Evolutionary conservation across 1,140 invertebrate species (phyloP), one percentile per base, ranked within the genome.

Genomic region (Drosophila orena): DNA sequence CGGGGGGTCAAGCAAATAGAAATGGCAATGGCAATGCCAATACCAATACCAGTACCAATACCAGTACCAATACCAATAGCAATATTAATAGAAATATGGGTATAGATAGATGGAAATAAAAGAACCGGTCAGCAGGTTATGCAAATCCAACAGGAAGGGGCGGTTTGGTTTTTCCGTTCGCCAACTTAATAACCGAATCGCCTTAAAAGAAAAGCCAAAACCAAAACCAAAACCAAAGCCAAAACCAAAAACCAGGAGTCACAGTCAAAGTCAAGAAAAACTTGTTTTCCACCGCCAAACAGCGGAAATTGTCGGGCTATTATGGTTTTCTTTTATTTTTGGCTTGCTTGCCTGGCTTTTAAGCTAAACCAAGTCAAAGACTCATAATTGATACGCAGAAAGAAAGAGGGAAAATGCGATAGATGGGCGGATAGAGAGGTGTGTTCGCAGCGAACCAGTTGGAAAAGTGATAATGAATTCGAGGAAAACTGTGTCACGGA

Each of bases 371-470:
- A 37, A 69, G 42, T 69, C 66, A 56, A 69, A 69, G 52, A 70
- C 68, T 57, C 65, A 71, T 71, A 71, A 71, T 71, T 71, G 68
- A 71, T 70, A 47, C 68, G 50, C 50, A 71, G 68, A 70, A 57
- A 70, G 50, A 70, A 49, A 70, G 42, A 43, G 66, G 43, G 37
- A 49, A 56, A 56, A 38, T 55, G 30, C 12, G 42, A 44, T 2
- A 61, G 57, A 60, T 47, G 12, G 34, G 11, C n/a, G 15, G n/a
- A 22, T 20, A 44, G 20, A 15, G 30, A 37, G 47, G 47, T 50
- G 47, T 50, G 47, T 50, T 11, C 27, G n/a, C n/a, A 17, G 27
- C n/a, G 24, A 70, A 70, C 43, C 65, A 57, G 66, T 69, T 69
- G 65, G 62, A 70, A 71, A 56, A 56, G 35, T 57, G 68, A 49